A percentile compares a stretch with the other conserved stretches of the same genome.
phyloP scores from a whole-genome alignment of 2,888 invertebrate genomes.

The Dione juno region DNA sequence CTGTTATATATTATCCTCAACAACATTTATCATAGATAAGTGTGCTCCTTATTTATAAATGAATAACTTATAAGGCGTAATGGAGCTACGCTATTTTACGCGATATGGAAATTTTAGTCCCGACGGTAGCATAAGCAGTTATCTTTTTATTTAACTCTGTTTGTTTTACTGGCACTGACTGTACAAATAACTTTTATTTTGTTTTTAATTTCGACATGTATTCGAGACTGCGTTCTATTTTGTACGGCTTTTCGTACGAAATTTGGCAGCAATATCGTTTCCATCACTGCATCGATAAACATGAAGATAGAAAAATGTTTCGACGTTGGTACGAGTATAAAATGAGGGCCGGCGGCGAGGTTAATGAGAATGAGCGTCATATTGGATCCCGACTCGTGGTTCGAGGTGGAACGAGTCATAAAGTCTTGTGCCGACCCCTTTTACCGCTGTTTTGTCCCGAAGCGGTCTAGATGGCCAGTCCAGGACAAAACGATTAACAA shows the following conservation, averaged over 20 bases:
- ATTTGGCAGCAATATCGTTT: constrained; percentile 21
- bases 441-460: constrained; percentile 40
- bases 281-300: constrained; percentile 14
- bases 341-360: constrained; percentile 57
- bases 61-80: constrained; percentile 42
- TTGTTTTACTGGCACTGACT: constrained; percentile 26
- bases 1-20: constrained; percentile 17
- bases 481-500: constrained; percentile 69
- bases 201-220: constrained; percentile 24
- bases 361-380: constrained; percentile 77
- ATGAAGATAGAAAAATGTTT: constrained; percentile 56
- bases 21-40: constrained; percentile 36
- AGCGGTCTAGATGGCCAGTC: constrained; percentile 54
- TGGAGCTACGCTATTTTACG: constrained; percentile 40
- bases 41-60: constrained; percentile 36
- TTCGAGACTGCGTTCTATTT: constrained; percentile 18
- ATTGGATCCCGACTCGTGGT: constrained; percentile 62
- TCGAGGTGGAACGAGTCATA: constrained; percentile 69
- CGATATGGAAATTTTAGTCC: constrained; percentile 37
- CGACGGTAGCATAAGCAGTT: constrained; percentile 35
- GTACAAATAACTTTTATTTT: constrained; percentile 32
- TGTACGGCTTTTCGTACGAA: neutral
- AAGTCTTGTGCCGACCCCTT: constrained; percentile 60
- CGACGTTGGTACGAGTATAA: constrained; percentile 64
- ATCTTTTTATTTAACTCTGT: constrained; percentile 38